Evolutionary conservation across 1,140 invertebrate genomes (phyloP), one percentile per base, ranked within the genome.

Genomic region (Cepaea nemoralis): DNA sequence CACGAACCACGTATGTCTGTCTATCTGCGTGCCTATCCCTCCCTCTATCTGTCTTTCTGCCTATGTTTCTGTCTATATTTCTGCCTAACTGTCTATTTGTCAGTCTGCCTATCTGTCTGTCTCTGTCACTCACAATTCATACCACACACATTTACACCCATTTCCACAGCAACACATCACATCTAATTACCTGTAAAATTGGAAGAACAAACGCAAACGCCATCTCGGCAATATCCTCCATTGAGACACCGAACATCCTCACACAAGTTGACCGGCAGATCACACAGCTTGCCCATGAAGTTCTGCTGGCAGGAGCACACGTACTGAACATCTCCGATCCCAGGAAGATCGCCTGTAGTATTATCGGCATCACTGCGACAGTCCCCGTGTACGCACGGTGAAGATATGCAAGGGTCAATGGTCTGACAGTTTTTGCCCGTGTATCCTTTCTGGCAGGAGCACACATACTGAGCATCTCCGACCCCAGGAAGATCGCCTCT

Each of bases 141-240:
- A n/a, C n/a, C n/a, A n/a, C n/a, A n/a, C n/a, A n/a, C n/a, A n/a
- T n/a, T n/a, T n/a, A n/a, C n/a, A n/a, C n/a, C 50, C 3, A 55
- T 55, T 12, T 55, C 50, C 3, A n/a, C 50, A 12, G 5, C n/a
- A 55, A 55, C 12, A 55, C 50, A 22, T 22, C 31, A 70, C 33
- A 70, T 70, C 35, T n/a, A 37, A 10, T n/a, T 71, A 71, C 69
- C 69, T 71, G 69, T 71, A 33, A 39, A 71, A 6, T 10, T n/a
- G 3, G 37, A 24, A 2, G 69, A 37, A 71, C 69, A 71, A 3
- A 71, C 35, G 19, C 69, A 71, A 3, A 40, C 1, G 10, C 69
- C 69, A 27, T 71, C 22, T 27, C 0, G 2, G 24, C 69, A 71
- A 10, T 1, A 12, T 37, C 69, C 69, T 1, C 35, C 37, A 37